Conservation (phyloP, 2,797 vertebrate genomes). For the Percopsis omiscomaycus region DNA sequence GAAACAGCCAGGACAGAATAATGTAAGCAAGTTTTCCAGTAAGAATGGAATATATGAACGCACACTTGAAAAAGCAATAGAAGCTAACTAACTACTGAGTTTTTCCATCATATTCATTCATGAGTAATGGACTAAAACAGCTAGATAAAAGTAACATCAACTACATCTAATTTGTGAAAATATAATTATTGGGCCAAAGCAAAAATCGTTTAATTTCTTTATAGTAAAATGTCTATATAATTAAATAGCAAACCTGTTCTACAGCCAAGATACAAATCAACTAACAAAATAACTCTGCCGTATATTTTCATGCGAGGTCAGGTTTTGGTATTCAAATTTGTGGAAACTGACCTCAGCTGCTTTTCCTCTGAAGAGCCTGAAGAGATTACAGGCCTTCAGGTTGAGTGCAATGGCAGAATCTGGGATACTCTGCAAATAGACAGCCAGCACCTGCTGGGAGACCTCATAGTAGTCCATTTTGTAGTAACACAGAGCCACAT, state of each 20-base stretch:
- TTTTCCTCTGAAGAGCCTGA: slow-evolving; percentile 94
- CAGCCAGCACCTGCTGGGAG: slow-evolving; percentile 93
- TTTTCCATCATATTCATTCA: too few relatives aligned
- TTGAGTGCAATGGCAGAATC: slow-evolving; percentile 97
- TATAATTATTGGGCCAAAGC: too few relatives aligned
- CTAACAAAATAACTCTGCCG: neutral
- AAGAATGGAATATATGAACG: neutral
- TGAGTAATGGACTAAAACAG: too few relatives aligned
- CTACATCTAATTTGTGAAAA: too few relatives aligned
- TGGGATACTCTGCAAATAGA: slow-evolving; percentile 94
- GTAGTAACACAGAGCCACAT: slow-evolving; percentile 97
- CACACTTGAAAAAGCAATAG: neutral
- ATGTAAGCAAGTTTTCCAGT: neutral
- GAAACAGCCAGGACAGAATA: slow-evolving; percentile 5
- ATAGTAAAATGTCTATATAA: too few relatives aligned
- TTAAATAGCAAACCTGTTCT: too few relatives aligned
- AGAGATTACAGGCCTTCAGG: slow-evolving; percentile 97
- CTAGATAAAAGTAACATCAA: too few relatives aligned
- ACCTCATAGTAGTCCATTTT: slow-evolving; percentile 98
- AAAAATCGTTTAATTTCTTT: too few relatives aligned
- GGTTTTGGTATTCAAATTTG: neutral
- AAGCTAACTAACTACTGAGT: neutral
- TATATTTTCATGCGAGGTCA: neutral
- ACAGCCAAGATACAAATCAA: too few relatives aligned
- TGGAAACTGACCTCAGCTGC: slow-evolving; percentile 86